Evolutionary conservation across 2,797 vertebrate species (phyloP).

Genomic region (Tapirus indicus): DNA sequence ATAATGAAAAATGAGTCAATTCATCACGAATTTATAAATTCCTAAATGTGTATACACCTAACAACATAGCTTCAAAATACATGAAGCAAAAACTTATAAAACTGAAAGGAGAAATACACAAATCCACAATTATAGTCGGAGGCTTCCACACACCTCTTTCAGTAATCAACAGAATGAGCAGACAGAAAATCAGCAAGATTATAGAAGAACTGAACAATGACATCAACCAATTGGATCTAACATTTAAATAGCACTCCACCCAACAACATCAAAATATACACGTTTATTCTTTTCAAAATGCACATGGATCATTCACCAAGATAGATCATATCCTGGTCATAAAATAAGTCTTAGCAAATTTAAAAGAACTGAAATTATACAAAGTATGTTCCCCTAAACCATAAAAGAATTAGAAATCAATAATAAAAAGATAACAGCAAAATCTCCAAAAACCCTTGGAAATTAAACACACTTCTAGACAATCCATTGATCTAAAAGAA

Average conservation of each 20-base stretch:
- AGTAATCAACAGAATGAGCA: neutral
- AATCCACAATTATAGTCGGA: neutral
- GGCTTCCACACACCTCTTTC: neutral
- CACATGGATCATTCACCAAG: neutral
- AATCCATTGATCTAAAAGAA: neutral
- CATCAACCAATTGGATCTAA: neutral
- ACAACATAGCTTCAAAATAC: no score
- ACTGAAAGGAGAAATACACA: neutral
- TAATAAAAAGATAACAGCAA: neutral
- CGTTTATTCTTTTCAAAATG: neutral
- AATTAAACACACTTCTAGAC: neutral
- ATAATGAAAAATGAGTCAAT: no score
- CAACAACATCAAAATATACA: neutral
- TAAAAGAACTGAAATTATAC: neutral
- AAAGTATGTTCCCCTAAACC: neutral
- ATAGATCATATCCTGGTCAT: neutral
- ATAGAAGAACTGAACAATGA: neutral
- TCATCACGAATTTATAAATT: no score
- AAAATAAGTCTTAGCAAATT: neutral
- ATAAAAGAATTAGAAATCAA: neutral
- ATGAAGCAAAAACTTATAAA: no score
- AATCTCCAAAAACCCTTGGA: neutral
- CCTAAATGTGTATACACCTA: no score
- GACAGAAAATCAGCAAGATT: neutral
- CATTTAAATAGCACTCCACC: neutral